A percentile compares a stretch with the other conserved stretches of the same genome.
These are phyloP conservation scores for Lophotriccus pileatus DNA, from an alignment of 2,797 vertebrate species.

Conservation along the genomic window DNA sequence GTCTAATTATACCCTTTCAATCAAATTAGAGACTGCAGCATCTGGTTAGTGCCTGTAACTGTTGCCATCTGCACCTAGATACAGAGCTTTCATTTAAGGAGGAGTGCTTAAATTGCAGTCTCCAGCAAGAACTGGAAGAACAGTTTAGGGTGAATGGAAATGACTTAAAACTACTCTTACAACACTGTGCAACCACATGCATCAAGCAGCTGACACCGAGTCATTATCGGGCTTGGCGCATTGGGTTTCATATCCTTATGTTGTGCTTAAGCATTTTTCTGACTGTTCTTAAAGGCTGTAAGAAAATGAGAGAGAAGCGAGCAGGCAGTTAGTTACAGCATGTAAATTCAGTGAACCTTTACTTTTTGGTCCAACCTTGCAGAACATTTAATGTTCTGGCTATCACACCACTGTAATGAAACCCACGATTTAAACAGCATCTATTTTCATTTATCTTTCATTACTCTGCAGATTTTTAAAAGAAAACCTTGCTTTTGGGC, in stretches of 20 bases:
- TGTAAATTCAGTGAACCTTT: background rate
- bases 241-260: background rate
- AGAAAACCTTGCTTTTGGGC: background rate
- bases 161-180: conserved; percentile 63
- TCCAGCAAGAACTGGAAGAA: conserved; percentile 46
- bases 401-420: background rate
- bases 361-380: background rate
- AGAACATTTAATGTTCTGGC: background rate
- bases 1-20: conserved; percentile 94
- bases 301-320: background rate
- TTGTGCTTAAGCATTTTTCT: background rate
- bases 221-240: background rate
- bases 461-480: background rate
- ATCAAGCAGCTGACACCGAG: background rate
- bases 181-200: background rate
- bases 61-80: conserved; percentile 92
- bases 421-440: background rate
- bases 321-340: background rate
- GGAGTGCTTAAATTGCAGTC: conserved; percentile 66
- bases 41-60: conserved; percentile 90
- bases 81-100: conserved; percentile 74
- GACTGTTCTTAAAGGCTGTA: background rate
- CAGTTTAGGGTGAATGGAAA: conserved; percentile 35
- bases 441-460: background rate
- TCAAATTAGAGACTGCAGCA: conserved; percentile 94